Conservation (phyloP, 2,113 vertebrate genomes). For the Megaceryle maxima region DNA sequence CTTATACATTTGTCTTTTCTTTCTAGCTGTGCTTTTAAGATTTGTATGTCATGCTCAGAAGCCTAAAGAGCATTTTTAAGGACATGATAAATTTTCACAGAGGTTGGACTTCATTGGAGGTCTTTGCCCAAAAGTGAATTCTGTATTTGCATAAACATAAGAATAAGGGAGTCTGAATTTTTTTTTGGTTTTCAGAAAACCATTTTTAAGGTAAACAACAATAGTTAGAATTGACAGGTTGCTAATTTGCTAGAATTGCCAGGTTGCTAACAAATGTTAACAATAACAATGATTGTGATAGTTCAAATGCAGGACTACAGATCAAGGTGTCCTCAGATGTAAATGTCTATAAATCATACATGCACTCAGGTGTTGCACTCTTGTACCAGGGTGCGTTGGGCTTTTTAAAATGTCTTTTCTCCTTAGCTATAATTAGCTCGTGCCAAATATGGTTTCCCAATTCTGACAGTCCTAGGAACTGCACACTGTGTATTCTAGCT, state of each 20-base stretch:
- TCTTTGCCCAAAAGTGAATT: not conserved
- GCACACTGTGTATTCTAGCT: not conserved
- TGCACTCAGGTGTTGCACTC: not conserved
- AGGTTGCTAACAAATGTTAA: not conserved
- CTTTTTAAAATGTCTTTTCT: not conserved
- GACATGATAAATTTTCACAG: not conserved
- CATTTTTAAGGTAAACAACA: not conserved
- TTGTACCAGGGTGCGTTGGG: not conserved
- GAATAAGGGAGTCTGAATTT: not conserved
- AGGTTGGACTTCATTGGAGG: not conserved
- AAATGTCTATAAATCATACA: not conserved
- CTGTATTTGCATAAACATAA: not conserved
- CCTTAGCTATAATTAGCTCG: not conserved
- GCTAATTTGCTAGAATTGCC: not conserved
- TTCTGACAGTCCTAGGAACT: not conserved
- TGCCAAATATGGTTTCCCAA: not conserved
- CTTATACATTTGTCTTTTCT: not conserved
- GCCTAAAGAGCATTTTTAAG: not conserved
- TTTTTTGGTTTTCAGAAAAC: not conserved
- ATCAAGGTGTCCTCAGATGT: not conserved
- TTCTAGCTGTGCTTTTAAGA: not conserved
- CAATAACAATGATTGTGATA: not conserved
- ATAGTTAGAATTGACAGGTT: not conserved
- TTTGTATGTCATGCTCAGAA: not conserved
- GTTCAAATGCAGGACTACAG: not conserved